Evolutionary conservation across 2,113 vertebrate genomes (phyloP).

Genomic region (Cavia aperea): DNA sequence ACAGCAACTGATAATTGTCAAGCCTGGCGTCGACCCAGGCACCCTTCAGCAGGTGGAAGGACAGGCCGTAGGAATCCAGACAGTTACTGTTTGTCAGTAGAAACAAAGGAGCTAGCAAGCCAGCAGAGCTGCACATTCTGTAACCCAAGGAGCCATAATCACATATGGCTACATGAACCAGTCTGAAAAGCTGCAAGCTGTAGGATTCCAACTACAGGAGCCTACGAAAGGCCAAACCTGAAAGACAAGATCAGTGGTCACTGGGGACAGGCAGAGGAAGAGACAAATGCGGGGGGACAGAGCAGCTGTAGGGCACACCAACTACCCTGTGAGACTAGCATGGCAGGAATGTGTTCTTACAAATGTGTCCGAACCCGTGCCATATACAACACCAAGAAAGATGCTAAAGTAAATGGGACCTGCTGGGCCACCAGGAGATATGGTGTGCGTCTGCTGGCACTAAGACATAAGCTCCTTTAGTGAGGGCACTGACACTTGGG

Average conservation of each 20-base stretch:
- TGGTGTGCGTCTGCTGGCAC: fast-evolving
- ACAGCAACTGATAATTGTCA: not conserved
- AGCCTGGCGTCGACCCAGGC: not conserved
- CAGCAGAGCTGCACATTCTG: not conserved
- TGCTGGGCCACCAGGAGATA: not conserved
- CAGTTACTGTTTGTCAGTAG: not conserved
- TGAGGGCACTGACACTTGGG: fast-evolving
- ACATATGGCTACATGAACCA: not conserved
- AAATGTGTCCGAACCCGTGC: not conserved
- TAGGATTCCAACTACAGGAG: not conserved
- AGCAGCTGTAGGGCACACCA: not conserved
- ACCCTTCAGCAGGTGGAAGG: not conserved
- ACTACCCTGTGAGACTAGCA: fast-evolving
- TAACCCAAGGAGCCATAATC: not conserved
- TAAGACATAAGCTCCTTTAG: not conserved
- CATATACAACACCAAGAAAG: not conserved
- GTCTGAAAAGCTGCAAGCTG: not conserved
- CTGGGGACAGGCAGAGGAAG: no score
- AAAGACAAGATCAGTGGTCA: not conserved
- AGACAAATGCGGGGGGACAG: not conserved
- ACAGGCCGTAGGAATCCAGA: not conserved
- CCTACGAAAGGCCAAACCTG: not conserved
- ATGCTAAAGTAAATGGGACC: not conserved
- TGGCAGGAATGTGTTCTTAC: fast-evolving
- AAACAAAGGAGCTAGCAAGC: not conserved